Evolutionary conservation across 2,888 invertebrate genomes (phyloP), one percentile per base, ranked within the genome.

Genomic region (Alloscopus bannaensis): DNA sequence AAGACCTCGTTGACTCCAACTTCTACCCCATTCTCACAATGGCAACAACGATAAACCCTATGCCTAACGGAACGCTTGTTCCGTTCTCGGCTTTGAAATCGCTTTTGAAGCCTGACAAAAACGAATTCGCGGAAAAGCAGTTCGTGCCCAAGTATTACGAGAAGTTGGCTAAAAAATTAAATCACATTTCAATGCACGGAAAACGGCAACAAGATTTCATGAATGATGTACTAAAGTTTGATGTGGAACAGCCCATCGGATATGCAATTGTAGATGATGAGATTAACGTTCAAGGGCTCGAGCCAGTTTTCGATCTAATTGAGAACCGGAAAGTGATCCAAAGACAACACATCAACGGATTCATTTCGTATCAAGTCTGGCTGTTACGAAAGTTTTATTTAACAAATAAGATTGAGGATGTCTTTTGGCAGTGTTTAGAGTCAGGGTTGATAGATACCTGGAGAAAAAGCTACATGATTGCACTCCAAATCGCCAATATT

Each of bases 221-320:
- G 22, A 45, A 16, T 60, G 59, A 59, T 18, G 28, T 55, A 22
- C 3, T 64, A 29, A n/a, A 59, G 20, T 6, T 29, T n/a, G 26
- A 45, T 22, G 28, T 24, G 1, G 22, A 26, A 13, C 3, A 45
- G 8, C 2, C 1, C n/a, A 6, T 6, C 26, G 45, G 45, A 64
- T 42, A 45, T 64, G 64, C 64, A 3, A n/a, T 64, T 26, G 16
- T 47, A 2, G 64, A 64, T 16, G 45, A 45, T 0, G 45, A 22
- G n/a, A n/a, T 26, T 3, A 31, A 3, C 18, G 28, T 64, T 2
- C 13, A 64, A 26, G 0, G 26, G 3, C 16, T 64, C 6, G 40
- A 64, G 40, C 64, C 64, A 1, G 8, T 40, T 26, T 45, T 45
- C 8, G 45, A 47, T 11, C 0, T 64, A n/a, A 16, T 28, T 6